Conservation (phyloP, 2,888 invertebrate species). For the Tubulanus polymorphus region DNA sequence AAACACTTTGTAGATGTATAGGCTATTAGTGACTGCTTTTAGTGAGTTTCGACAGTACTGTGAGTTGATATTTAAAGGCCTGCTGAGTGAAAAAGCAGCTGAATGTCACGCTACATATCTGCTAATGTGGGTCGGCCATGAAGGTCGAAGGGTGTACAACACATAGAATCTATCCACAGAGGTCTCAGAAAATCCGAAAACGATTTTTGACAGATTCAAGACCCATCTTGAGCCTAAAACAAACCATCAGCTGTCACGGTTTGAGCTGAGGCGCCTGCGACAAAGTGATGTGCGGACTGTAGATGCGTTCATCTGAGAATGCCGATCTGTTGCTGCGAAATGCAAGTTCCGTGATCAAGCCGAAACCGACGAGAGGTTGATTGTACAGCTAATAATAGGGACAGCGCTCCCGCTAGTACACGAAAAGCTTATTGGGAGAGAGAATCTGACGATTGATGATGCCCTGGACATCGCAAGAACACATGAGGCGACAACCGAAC, state of each 20-base stretch:
- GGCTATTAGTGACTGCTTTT: no score
- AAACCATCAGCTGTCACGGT: slow-evolving; percentile 11
- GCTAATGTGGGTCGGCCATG: no score
- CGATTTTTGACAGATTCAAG: slow-evolving; percentile 6
- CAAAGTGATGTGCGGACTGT: slow-evolving; percentile 8
- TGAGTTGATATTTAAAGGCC: no score
- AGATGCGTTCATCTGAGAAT: slow-evolving; percentile 10
- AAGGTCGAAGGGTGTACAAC: no score
- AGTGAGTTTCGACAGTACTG: no score
- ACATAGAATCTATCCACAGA: no score
- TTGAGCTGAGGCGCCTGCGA: slow-evolving; percentile 11
- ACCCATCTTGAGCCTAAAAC: slow-evolving; percentile 7
- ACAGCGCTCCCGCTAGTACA: slow-evolving; percentile 2
- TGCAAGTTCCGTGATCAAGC: slow-evolving; percentile 10
- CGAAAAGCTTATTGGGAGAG: neutral
- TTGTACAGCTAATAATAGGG: slow-evolving; percentile 11
- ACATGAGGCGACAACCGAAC: slow-evolving; percentile 8
- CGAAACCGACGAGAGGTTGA: slow-evolving; percentile 8
- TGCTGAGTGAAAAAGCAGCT: no score
- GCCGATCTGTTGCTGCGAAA: slow-evolving; percentile 6
- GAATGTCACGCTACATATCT: no score
- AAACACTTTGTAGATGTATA: no score
- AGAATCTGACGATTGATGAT: neutral
- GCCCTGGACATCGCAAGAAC: neutral
- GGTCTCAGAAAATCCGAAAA: no score